A percentile compares a stretch with the other conserved stretches of the same genome.
Evolutionary conservation across 2,797 vertebrate species (phyloP).

Genomic region (Danio choprae): DNA sequence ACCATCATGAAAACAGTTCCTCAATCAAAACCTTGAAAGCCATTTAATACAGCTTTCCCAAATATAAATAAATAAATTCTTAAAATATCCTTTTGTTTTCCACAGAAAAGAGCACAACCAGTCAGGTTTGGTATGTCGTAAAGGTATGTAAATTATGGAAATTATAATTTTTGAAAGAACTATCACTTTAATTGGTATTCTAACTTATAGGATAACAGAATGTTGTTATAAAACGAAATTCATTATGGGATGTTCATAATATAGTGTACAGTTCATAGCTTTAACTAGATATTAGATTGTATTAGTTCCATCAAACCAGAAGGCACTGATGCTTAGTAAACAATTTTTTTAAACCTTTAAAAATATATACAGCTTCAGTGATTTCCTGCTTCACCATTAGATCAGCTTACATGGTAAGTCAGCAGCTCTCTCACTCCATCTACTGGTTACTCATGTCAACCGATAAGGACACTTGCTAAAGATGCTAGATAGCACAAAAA

Average conservation of each 20-base stretch:
- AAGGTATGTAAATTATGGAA: neutral
- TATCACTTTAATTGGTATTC: neutral
- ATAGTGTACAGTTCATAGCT: neutral
- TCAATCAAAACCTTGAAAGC: too few species aligned
- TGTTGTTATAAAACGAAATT: neutral
- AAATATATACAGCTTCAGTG: neutral
- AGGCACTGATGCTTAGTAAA: too few species aligned
- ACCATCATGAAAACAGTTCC: too few species aligned
- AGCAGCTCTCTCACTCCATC: conserved; percentile 39
- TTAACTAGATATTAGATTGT: neutral
- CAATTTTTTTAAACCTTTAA: too few species aligned
- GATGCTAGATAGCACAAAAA: neutral
- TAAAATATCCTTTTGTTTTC: neutral
- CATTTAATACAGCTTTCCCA: neutral
- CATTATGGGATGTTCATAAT: neutral
- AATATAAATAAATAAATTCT: neutral
- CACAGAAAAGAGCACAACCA: neutral
- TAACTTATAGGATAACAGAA: neutral
- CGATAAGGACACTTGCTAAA: neutral
- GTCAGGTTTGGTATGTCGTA: neutral
- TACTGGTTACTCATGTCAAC: conserved; percentile 25
- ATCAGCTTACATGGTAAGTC: neutral
- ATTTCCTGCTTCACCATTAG: neutral
- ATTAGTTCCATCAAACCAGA: neutral
- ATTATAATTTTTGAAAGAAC: neutral